A percentile compares a stretch with the other conserved stretches of the same genome.
phyloP scores from a whole-genome alignment of 2,113 vertebrate genomes.

The Neodon shergylaensis region DNA sequence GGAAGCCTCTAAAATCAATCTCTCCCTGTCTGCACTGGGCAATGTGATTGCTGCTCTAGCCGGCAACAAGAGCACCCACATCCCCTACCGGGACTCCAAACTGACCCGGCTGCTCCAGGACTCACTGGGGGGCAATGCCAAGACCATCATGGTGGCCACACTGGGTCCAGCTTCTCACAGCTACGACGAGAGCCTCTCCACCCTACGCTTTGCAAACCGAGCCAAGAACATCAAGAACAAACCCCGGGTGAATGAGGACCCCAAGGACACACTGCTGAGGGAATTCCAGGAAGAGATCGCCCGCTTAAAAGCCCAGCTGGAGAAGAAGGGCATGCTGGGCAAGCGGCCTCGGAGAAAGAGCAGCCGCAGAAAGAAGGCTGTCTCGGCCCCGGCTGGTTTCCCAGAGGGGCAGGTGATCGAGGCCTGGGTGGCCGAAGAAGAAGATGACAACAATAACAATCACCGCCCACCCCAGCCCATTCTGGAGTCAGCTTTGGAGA shows the following conservation, averaged over 20 bases:
- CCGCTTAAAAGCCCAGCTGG: slow-evolving; percentile 95
- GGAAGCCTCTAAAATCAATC: slow-evolving; percentile 97
- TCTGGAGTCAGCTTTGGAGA: slow-evolving; percentile 85
- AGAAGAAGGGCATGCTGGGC: slow-evolving; percentile 92
- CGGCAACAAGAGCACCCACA: slow-evolving; percentile 93
- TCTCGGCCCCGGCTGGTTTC: slow-evolving; percentile 74
- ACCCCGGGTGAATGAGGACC: slow-evolving; percentile 96
- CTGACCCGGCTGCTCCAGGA: slow-evolving; percentile 97
- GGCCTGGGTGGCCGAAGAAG: slow-evolving; percentile 83
- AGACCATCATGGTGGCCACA: slow-evolving; percentile 97
- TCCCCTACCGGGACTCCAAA: slow-evolving; percentile 98
- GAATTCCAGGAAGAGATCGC: slow-evolving; percentile 97
- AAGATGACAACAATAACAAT: slow-evolving; percentile 83
- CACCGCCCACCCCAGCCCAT: slow-evolving; percentile 65
- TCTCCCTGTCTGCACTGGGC: slow-evolving; percentile 95
- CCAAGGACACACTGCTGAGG: slow-evolving; percentile 95
- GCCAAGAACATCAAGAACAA: slow-evolving; percentile 99
- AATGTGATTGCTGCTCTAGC: slow-evolving; percentile 97
- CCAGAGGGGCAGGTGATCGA: slow-evolving; percentile 67
- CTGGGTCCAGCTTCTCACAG: slow-evolving; percentile 93
- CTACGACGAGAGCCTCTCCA: slow-evolving; percentile 94
- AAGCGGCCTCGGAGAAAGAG: slow-evolving; percentile 88
- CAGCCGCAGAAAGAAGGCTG: slow-evolving; percentile 88
- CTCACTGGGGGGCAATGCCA: slow-evolving; percentile 96
- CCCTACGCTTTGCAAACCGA: slow-evolving; percentile 94